phyloP scores from a whole-genome alignment of 2,888 invertebrate species.

The Stratiomys singularior region DNA sequence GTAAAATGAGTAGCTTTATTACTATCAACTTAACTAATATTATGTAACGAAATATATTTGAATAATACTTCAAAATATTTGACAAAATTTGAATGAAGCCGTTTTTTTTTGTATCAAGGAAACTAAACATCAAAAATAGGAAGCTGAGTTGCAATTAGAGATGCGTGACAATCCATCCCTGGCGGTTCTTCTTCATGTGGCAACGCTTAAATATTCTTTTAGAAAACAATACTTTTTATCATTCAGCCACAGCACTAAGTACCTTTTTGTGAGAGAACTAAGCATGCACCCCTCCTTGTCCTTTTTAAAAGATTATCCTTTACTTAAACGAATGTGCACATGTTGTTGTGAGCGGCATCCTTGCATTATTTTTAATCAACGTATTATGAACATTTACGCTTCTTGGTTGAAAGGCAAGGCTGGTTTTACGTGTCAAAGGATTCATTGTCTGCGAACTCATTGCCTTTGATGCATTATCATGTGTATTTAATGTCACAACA shows the following conservation, averaged over 20 bases:
- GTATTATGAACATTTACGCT: slow-evolving; percentile 19
- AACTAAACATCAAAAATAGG: too few species aligned
- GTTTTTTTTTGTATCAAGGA: too few species aligned
- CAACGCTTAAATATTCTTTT: not conserved
- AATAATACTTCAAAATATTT: too few species aligned
- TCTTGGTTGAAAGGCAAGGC: not conserved
- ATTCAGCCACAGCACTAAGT: not conserved
- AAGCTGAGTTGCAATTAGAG: too few species aligned
- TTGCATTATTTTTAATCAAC: slow-evolving; percentile 36
- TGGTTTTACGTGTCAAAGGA: slow-evolving; percentile 32
- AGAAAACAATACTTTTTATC: not conserved
- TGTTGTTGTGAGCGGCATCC: not conserved
- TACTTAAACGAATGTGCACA: not conserved
- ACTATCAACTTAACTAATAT: too few species aligned
- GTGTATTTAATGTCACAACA: slow-evolving; percentile 26
- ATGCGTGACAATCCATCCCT: too few species aligned
- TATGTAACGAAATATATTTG: too few species aligned
- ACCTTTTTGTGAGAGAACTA: slow-evolving; percentile 25
- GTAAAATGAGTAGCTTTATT: too few species aligned
- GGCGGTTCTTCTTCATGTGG: too few species aligned
- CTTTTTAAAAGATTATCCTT: slow-evolving; percentile 25
- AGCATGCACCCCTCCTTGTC: not conserved
- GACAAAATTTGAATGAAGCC: too few species aligned
- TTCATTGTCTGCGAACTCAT: slow-evolving; percentile 16
- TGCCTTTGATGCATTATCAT: slow-evolving; percentile 39